Conservation (phyloP, 2,888 invertebrate genomes). For the Dascillus cervinus region DNA sequence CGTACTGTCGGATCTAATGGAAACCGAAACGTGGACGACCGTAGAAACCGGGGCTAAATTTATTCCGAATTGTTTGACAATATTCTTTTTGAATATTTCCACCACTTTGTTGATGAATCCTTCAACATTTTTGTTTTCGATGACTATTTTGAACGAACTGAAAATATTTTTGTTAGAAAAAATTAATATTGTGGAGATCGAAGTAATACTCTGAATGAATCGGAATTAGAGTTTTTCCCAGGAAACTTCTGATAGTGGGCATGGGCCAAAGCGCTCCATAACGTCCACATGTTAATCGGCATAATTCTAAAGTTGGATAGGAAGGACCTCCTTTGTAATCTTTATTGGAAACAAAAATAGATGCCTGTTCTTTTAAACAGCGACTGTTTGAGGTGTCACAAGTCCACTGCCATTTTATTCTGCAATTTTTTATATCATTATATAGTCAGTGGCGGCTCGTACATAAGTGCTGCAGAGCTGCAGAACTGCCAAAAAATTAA, state of each 20-base stretch:
- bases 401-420: conserved; percentile 22
- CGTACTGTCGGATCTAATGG: conserved; percentile 44
- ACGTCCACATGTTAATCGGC: conserved; percentile 60
- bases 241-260: conserved; percentile 43
- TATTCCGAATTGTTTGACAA: conserved; percentile 52
- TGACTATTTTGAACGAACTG: too few relatives aligned
- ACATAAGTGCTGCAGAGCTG: too few relatives aligned
- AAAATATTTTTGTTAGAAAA: too few relatives aligned
- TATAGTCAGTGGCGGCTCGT: too few relatives aligned
- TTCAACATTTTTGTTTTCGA: too few relatives aligned
- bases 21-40: too few relatives aligned
- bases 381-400: conserved; percentile 13
- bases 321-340: conserved; percentile 3
- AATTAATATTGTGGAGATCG: too few relatives aligned
- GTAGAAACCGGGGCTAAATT: conserved; percentile 39
- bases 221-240: conserved; percentile 7
- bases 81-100: too few relatives aligned
- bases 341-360: too few relatives aligned
- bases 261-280: conserved; percentile 65
- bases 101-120: too few relatives aligned
- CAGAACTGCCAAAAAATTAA: too few relatives aligned
- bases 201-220: conserved; percentile 14
- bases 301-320: conserved; percentile 47
- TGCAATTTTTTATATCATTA: too few relatives aligned
- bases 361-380: conserved; percentile 10